Evolutionary conservation across 2,888 invertebrate genomes (phyloP).

Genomic region (Chloroclystis v-ata): DNA sequence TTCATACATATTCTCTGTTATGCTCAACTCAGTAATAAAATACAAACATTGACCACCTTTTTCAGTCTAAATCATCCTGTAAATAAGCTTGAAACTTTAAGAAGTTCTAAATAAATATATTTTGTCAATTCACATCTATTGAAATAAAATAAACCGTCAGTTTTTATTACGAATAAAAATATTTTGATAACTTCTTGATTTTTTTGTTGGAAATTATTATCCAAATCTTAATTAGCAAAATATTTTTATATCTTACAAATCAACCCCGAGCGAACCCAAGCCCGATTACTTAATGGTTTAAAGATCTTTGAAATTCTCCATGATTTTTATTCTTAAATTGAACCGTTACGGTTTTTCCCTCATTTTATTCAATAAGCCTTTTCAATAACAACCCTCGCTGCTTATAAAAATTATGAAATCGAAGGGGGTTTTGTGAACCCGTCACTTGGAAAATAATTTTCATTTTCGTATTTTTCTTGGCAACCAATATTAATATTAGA

Average conservation of each 20-base stretch:
- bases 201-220: background rate
- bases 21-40: conserved; percentile 1
- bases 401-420: conserved; percentile 51
- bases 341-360: conserved; percentile 45
- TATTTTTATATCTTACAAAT: conserved; percentile 13
- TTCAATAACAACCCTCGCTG: conserved; percentile 56
- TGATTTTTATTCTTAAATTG: conserved; percentile 43
- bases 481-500: conserved; percentile 13
- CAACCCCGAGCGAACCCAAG: conserved; percentile 8
- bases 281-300: conserved; percentile 41
- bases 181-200: background rate
- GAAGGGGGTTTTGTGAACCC: conserved; percentile 45
- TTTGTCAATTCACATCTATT: too few species aligned
- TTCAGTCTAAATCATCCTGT: background rate
- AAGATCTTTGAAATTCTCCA: conserved; percentile 40
- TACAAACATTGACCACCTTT: conserved; percentile 27
- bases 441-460: conserved; percentile 43
- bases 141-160: too few species aligned
- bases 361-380: conserved; percentile 53
- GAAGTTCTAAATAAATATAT: too few species aligned
- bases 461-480: conserved; percentile 11
- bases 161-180: too few species aligned
- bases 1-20: conserved; percentile 8
- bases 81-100: too few species aligned
- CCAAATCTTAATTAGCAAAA: conserved; percentile 25